phyloP scores from a whole-genome alignment of 2,888 invertebrate genomes.

The Eristalis pertinax region DNA sequence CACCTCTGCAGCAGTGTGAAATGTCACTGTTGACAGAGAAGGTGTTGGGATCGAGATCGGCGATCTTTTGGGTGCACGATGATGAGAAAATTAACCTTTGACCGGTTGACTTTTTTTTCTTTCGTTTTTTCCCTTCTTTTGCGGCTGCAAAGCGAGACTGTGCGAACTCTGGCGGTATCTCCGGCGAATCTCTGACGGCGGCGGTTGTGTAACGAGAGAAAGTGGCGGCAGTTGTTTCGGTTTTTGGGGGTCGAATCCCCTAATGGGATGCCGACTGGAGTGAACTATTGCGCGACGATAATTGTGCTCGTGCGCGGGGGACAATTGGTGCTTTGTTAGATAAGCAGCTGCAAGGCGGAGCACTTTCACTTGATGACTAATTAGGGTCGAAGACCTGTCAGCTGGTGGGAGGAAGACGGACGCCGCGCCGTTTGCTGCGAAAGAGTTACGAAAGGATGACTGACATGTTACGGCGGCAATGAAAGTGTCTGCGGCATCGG shows the following conservation, averaged over 20 bases:
- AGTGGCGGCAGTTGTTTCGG: conserved; percentile 1
- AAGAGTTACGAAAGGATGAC: neutral
- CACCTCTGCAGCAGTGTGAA: conserved; percentile 31
- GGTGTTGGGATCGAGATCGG: neutral
- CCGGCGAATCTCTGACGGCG: neutral
- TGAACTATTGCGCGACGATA: conserved; percentile 12
- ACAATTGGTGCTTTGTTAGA: neutral
- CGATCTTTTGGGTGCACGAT: conserved; percentile 7
- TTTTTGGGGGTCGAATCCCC: conserved; percentile 1
- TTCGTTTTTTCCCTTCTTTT: neutral
- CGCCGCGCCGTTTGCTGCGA: neutral
- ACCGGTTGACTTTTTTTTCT: neutral
- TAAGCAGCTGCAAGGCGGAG: neutral
- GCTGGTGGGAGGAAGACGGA: neutral
- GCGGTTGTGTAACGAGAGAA: conserved; percentile 20
- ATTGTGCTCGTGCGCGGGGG: neutral
- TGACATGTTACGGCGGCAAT: neutral
- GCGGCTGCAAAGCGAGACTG: conserved; percentile 11
- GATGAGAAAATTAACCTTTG: conserved; percentile 25
- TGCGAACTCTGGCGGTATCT: neutral
- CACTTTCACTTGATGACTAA: neutral
- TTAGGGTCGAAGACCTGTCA: neutral
- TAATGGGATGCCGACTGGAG: neutral
- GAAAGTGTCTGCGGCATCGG: neutral
- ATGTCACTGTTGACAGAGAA: conserved; percentile 27